These are phyloP conservation scores for Argya squamiceps DNA, from an alignment of 2,797 vertebrate genomes.

Conservation along the genomic window DNA sequence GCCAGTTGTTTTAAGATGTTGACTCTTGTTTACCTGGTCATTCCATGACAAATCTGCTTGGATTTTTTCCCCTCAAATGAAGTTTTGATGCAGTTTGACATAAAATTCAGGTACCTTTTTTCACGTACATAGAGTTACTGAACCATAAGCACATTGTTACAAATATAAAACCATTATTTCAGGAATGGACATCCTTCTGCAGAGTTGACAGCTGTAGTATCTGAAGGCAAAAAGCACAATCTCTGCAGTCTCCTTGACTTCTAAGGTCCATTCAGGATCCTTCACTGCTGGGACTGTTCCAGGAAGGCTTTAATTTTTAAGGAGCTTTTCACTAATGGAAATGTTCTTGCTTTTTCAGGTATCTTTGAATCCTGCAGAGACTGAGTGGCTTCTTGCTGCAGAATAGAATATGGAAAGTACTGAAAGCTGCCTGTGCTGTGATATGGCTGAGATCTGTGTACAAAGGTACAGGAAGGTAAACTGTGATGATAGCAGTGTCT, in stretches of 20 bases:
- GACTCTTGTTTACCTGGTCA: not conserved
- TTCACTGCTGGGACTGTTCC: not conserved
- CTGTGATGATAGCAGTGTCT: not conserved
- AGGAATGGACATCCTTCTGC: not conserved
- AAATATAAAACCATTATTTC: not conserved
- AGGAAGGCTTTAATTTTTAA: not conserved
- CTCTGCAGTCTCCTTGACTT: not conserved
- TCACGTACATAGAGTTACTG: not conserved
- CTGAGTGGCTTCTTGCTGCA: not conserved
- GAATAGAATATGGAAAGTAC: not conserved
- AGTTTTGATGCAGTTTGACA: not conserved
- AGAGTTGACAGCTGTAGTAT: not conserved
- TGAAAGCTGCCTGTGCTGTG: not conserved
- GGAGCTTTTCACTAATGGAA: not conserved
- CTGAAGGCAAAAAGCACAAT: not conserved
- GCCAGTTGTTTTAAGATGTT: not conserved
- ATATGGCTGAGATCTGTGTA: not conserved
- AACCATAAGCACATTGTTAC: not conserved
- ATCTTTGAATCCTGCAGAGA: not conserved
- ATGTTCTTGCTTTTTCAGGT: not conserved
- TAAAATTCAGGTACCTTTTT: not conserved
- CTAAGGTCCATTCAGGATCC: not conserved
- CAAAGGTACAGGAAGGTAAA: not conserved
- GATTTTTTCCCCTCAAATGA: not conserved
- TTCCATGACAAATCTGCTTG: not conserved